These are phyloP conservation scores for Leucopsar rothschildi DNA, from an alignment of 2,113 vertebrate genomes.

Conservation along the genomic window DNA sequence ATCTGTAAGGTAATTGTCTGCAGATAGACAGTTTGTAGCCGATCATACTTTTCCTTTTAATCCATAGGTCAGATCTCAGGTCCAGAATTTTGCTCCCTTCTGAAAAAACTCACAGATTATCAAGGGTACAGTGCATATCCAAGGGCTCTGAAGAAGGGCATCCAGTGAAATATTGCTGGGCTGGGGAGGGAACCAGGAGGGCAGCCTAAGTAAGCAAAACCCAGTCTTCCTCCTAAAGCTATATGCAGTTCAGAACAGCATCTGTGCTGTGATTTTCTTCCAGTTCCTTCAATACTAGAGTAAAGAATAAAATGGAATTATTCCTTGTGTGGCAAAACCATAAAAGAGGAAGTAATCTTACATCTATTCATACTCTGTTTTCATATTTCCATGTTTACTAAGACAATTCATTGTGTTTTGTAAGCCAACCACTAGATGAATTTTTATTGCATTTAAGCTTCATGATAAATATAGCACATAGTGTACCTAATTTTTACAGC, in stretches of 20 bases:
- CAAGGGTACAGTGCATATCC: background rate
- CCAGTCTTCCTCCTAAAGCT: background rate
- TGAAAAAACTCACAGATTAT: background rate
- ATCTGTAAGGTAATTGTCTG: background rate
- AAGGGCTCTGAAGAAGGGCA: background rate
- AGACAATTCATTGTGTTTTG: background rate
- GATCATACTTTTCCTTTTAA: background rate
- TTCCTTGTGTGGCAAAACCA: background rate
- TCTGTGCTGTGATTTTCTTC: background rate
- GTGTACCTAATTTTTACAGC: slow-evolving; percentile 61
- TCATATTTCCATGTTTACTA: slow-evolving; percentile 5
- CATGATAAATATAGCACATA: slow-evolving; percentile 59
- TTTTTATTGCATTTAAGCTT: slow-evolving; percentile 55
- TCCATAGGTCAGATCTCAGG: background rate
- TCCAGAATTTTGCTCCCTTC: background rate
- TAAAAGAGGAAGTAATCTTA: background rate
- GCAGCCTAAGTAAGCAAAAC: background rate
- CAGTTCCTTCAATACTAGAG: background rate
- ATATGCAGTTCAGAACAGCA: background rate
- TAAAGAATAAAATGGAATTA: background rate
- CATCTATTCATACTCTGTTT: background rate
- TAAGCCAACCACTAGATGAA: background rate
- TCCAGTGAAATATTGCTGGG: background rate
- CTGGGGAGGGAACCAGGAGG: background rate
- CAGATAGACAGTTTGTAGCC: background rate